These are phyloP conservation scores for Sardinella longiceps DNA, from an alignment of 2,797 vertebrate species.

Conservation along the genomic window DNA sequence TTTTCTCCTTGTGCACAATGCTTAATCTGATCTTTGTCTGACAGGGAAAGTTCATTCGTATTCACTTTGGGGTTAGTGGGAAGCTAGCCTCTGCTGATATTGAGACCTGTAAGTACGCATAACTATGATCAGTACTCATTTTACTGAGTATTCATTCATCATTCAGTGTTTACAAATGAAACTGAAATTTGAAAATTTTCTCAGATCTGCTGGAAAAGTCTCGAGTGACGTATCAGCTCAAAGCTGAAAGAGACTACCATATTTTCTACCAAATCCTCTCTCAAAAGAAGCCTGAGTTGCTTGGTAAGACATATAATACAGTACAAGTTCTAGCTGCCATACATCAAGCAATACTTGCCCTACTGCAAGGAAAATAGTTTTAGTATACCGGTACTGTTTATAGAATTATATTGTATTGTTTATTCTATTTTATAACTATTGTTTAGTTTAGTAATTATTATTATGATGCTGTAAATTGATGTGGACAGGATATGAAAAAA, in stretches of 20 bases:
- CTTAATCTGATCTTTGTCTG: slow-evolving; percentile 10
- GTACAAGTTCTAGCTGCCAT: no score
- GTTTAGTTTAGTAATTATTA: no score
- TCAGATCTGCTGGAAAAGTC: slow-evolving; percentile 92
- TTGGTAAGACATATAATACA: slow-evolving; percentile 70
- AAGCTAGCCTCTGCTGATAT: slow-evolving; percentile 87
- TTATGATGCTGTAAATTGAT: no score
- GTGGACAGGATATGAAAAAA: no score
- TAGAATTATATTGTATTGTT: no score
- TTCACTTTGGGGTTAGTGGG: slow-evolving; percentile 86
- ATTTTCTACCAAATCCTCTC: slow-evolving; percentile 95
- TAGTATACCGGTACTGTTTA: no score
- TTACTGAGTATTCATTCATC: slow-evolving; percentile 15
- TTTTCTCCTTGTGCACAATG: not conserved
- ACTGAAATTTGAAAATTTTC: not conserved
- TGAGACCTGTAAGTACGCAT: slow-evolving; percentile 82
- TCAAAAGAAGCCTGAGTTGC: slow-evolving; percentile 87
- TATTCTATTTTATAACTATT: no score
- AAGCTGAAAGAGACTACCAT: slow-evolving; percentile 89
- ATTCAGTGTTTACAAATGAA: not conserved
- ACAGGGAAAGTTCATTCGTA: slow-evolving; percentile 92
- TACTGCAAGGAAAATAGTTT: no score
- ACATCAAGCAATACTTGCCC: no score
- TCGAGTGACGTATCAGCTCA: slow-evolving; percentile 89
- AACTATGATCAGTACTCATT: slow-evolving; percentile 12